A percentile compares a stretch with the other conserved stretches of the same genome.
phyloP scores from a whole-genome alignment of 2,797 vertebrate species.

The Lagocephalus sceleratus region DNA sequence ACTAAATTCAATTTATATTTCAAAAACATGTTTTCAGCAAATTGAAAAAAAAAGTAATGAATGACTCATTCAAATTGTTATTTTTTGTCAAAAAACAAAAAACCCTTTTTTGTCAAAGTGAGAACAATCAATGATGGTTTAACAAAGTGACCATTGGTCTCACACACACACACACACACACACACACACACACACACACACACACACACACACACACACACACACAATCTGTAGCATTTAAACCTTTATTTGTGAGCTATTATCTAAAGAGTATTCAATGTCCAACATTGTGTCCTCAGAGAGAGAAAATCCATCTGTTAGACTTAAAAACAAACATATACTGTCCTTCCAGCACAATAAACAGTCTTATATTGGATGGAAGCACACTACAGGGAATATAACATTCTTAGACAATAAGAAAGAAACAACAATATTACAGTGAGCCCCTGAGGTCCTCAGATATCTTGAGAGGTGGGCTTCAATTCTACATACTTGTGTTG shows the following conservation, averaged over 20 bases:
- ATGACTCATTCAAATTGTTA: too few species aligned
- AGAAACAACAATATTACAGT: conserved; percentile 68
- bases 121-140: too few species aligned
- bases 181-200: too few species aligned
- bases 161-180: background rate
- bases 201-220: too few species aligned
- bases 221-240: too few species aligned
- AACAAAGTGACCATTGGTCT: background rate
- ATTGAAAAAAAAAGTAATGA: too few species aligned
- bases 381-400: conserved; percentile 64
- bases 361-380: conserved; percentile 63
- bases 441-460: conserved; percentile 64
- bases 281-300: conserved; percentile 59
- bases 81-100: too few species aligned
- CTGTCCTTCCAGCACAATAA: conserved; percentile 68
- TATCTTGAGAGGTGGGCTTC: conserved; percentile 57
- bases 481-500: conserved; percentile 38
- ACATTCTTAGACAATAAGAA: conserved; percentile 66
- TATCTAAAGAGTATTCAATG: conserved; percentile 41
- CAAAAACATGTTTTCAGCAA: too few species aligned
- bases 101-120: too few species aligned
- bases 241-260: background rate
- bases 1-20: too few species aligned
- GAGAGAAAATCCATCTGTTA: conserved; percentile 66
- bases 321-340: conserved; percentile 60